phyloP scores from a whole-genome alignment of 2,797 vertebrate genomes.

The Mionectes olivaceus region DNA sequence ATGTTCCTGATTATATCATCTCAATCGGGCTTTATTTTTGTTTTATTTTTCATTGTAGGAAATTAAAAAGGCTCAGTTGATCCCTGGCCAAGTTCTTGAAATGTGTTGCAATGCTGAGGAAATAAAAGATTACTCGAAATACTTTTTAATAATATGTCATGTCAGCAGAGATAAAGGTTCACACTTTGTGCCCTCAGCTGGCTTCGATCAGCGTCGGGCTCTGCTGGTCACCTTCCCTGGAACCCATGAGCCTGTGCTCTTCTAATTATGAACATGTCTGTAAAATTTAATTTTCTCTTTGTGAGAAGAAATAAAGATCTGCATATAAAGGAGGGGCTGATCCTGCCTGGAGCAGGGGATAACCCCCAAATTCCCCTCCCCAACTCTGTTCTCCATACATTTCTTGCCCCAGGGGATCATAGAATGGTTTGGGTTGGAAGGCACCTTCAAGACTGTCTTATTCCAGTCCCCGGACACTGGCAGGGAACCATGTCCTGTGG shows the following conservation, averaged over 20 bases:
- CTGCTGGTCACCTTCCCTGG: neutral
- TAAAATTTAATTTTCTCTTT: neutral
- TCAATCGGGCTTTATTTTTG: constrained; percentile 37
- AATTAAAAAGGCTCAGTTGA: constrained; percentile 70
- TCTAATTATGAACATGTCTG: neutral
- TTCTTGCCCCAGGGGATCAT: neutral
- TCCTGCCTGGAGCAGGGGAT: neutral
- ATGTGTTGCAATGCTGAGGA: constrained; percentile 67
- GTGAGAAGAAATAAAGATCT: neutral
- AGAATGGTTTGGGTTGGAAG: neutral
- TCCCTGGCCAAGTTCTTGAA: constrained; percentile 57
- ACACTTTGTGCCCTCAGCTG: constrained; percentile 48
- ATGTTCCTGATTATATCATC: constrained; percentile 71
- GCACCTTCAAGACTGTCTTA: neutral
- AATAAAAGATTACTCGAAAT: constrained; percentile 71
- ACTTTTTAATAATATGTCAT: constrained; percentile 72
- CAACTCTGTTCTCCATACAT: accelerated
- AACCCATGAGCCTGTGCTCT: neutral
- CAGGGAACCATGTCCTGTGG: neutral
- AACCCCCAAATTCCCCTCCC: neutral
- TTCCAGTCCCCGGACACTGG: neutral
- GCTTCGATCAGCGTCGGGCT: constrained; percentile 46
- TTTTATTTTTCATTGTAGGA: constrained; percentile 69
- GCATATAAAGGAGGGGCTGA: too few species aligned
- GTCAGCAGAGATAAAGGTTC: constrained; percentile 67